Conservation (phyloP, 2,888 invertebrate genomes). For the Emmelina monodactyla region DNA sequence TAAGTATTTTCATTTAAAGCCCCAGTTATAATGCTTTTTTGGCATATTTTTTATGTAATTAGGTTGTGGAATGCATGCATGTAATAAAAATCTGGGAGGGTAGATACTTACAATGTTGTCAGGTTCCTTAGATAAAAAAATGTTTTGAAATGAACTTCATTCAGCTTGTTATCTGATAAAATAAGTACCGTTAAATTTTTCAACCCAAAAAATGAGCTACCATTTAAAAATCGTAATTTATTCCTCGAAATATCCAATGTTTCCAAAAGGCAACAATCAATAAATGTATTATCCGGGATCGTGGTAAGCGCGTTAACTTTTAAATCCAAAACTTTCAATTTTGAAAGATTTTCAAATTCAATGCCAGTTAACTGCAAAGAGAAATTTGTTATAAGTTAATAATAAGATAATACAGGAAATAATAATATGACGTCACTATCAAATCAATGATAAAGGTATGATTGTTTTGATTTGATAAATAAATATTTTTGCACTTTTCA, state of each 20-base stretch:
- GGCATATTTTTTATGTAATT: too few relatives aligned
- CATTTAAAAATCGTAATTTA: constrained; percentile 68
- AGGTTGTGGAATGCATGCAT: too few relatives aligned
- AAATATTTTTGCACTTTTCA: constrained; percentile 13
- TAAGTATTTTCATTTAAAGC: too few relatives aligned
- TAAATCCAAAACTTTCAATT: constrained; percentile 71
- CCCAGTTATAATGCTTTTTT: too few relatives aligned
- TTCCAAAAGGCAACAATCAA: constrained; percentile 64
- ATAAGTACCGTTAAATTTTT: constrained; percentile 71
- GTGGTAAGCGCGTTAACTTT: constrained; percentile 71
- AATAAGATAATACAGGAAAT: background rate
- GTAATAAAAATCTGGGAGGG: too few relatives aligned
- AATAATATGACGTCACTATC: background rate
- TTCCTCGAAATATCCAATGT: constrained; percentile 75
- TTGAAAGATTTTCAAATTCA: constrained; percentile 62
- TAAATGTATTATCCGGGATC: constrained; percentile 66
- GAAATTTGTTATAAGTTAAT: background rate
- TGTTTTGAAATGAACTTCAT: constrained; percentile 68
- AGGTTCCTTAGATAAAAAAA: constrained; percentile 72
- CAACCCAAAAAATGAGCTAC: constrained; percentile 69
- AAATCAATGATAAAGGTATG: background rate
- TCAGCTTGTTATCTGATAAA: constrained; percentile 75
- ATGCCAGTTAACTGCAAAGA: constrained; percentile 54
- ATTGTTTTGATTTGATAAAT: constrained; percentile 1
- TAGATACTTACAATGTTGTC: constrained; percentile 71